Conservation (phyloP, 1,140 invertebrate genomes). For the Drosophila triauraria region DNA sequence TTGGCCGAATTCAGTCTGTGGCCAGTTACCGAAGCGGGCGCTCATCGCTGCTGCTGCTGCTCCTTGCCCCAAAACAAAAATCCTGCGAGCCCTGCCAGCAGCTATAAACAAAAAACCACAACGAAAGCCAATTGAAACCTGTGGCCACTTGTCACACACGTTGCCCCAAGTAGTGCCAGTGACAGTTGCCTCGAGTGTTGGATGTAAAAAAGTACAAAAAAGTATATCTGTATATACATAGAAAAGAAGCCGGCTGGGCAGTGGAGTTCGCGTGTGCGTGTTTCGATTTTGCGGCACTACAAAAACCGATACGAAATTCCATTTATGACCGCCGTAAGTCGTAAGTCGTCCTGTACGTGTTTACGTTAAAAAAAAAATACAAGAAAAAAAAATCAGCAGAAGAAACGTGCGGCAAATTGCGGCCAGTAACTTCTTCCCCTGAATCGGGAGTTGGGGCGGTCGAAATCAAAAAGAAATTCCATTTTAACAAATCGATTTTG, state of each 20-base stretch:
- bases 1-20: slow-evolving; percentile 62
- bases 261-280: slow-evolving; percentile 64
- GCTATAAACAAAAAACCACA: slow-evolving; percentile 41
- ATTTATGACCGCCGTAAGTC: slow-evolving; percentile 47
- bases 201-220: slow-evolving; percentile 1
- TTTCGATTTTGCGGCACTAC: slow-evolving; percentile 60
- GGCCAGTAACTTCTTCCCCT: slow-evolving; percentile 18
- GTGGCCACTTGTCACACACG: slow-evolving; percentile 72
- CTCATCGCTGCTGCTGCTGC: slow-evolving; percentile 25
- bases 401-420: slow-evolving; percentile 61
- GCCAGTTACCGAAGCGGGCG: slow-evolving; percentile 51
- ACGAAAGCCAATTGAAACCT: slow-evolving; percentile 59
- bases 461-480: slow-evolving; percentile 68
- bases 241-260: slow-evolving; percentile 34
- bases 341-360: slow-evolving; percentile 66
- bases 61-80: background rate
- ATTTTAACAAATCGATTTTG: slow-evolving; percentile 74
- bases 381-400: slow-evolving; percentile 1
- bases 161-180: slow-evolving; percentile 66
- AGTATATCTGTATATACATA: background rate
- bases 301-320: slow-evolving; percentile 69
- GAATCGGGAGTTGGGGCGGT: slow-evolving; percentile 1
- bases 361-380: slow-evolving; percentile 31
- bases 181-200: slow-evolving; percentile 69
- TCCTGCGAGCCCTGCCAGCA: slow-evolving; percentile 7